Evolutionary conservation across 2,113 vertebrate genomes (phyloP).

Genomic region (Apteryx mantelli): DNA sequence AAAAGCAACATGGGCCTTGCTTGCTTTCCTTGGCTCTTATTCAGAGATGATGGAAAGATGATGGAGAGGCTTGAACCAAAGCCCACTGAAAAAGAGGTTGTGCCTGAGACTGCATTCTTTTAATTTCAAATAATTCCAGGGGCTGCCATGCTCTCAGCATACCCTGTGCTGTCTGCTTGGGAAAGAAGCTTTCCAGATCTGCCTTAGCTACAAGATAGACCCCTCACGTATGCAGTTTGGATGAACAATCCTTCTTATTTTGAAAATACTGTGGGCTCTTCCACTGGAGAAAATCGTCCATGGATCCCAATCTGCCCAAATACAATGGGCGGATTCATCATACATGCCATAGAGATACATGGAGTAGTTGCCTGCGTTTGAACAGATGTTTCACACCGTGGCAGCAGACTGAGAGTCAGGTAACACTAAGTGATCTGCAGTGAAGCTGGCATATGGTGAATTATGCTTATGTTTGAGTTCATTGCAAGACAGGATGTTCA

Average conservation of each 20-base stretch:
- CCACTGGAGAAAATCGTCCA: not conserved
- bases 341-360: rapidly evolving
- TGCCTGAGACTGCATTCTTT: not conserved
- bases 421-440: too few species aligned
- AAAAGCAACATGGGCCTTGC: not conserved
- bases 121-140: not conserved
- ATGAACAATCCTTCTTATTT: not conserved
- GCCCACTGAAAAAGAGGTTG: conserved; percentile 46
- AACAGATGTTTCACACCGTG: not conserved
- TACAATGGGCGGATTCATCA: rapidly evolving
- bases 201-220: not conserved
- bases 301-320: not conserved
- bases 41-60: not conserved
- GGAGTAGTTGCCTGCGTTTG: not conserved
- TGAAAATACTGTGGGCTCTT: not conserved
- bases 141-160: not conserved
- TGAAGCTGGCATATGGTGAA: rapidly evolving
- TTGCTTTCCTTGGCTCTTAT: conserved; percentile 51
- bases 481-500: rapidly evolving
- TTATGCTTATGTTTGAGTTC: not conserved
- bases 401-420: not conserved
- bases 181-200: not conserved
- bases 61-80: conserved; percentile 36
- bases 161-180: not conserved
- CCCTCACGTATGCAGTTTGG: not conserved